Conservation (phyloP, 2,888 invertebrate species). For the Eristalinus sepulchralis region DNA sequence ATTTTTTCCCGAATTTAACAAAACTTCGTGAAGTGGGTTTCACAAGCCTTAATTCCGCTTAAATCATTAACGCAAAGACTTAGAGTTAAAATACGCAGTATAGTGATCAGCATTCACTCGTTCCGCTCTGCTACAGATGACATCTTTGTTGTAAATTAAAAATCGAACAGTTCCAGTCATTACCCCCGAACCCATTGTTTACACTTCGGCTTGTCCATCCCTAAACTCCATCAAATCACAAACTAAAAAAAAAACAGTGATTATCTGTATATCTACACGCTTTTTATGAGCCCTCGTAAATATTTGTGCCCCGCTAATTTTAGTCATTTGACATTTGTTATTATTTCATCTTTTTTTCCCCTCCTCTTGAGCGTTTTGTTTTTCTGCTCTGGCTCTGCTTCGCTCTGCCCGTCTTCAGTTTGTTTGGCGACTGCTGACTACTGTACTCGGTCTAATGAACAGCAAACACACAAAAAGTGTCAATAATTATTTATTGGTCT, state of each 20-base stretch:
- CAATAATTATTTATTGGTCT: constrained; percentile 64
- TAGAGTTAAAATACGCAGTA: no score
- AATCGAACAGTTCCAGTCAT: no score
- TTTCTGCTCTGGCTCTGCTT: neutral
- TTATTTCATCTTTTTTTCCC: neutral
- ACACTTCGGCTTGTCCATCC: neutral
- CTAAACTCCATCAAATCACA: neutral
- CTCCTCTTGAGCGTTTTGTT: neutral
- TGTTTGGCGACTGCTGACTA: constrained; percentile 21
- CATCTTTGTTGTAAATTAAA: no score
- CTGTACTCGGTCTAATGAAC: constrained; percentile 51
- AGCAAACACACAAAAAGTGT: constrained; percentile 52
- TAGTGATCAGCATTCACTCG: no score
- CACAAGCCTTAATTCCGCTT: no score
- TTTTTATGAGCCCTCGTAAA: constrained; percentile 51
- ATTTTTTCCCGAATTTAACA: no score
- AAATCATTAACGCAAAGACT: no score
- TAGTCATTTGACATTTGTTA: constrained; percentile 61
- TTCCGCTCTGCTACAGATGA: no score
- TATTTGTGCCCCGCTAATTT: constrained; percentile 61
- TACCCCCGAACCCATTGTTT: neutral
- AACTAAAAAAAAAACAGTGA: neutral
- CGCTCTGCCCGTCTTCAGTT: neutral
- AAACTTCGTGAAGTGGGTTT: no score
- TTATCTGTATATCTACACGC: constrained; percentile 14